Conservation (phyloP, 2,888 invertebrate genomes). For the Serripes groenlandicus region DNA sequence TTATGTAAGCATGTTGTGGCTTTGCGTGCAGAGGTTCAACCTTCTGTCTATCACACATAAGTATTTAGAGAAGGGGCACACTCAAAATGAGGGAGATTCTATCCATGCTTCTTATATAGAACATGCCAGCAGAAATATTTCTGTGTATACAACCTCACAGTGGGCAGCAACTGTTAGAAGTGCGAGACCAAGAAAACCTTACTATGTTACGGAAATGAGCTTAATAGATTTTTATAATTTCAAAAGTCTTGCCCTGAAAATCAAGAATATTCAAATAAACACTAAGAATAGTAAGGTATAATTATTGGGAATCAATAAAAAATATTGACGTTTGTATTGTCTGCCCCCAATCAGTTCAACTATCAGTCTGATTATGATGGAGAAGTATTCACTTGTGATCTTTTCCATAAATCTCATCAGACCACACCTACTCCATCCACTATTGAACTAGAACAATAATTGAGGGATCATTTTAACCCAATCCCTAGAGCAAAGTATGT, state of each 20-base stretch:
- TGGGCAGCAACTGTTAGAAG: constrained; percentile 28
- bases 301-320: too few relatives aligned
- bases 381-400: too few relatives aligned
- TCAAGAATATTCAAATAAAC: constrained; percentile 29
- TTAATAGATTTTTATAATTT: constrained; percentile 23
- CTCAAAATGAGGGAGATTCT: constrained; percentile 14
- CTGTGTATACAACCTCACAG: constrained; percentile 21
- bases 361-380: too few relatives aligned
- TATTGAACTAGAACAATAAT: too few relatives aligned
- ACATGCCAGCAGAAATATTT: not conserved
- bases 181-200: not conserved
- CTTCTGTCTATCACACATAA: constrained; percentile 30
- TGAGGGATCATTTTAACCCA: too few relatives aligned
- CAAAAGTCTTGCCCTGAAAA: not conserved
- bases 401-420: too few relatives aligned
- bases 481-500: too few relatives aligned
- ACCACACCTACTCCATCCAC: too few relatives aligned
- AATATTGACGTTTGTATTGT: too few relatives aligned
- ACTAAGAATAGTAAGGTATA: constrained; percentile 16
- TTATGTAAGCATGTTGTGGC: constrained; percentile 48
- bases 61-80: constrained; percentile 43
- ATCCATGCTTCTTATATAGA: constrained; percentile 1
- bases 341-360: too few relatives aligned
- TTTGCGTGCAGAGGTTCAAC: constrained; percentile 32
- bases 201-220: constrained; percentile 4